Evolutionary conservation across 2,113 vertebrate genomes (phyloP).

Genomic region (Mugil cephalus): DNA sequence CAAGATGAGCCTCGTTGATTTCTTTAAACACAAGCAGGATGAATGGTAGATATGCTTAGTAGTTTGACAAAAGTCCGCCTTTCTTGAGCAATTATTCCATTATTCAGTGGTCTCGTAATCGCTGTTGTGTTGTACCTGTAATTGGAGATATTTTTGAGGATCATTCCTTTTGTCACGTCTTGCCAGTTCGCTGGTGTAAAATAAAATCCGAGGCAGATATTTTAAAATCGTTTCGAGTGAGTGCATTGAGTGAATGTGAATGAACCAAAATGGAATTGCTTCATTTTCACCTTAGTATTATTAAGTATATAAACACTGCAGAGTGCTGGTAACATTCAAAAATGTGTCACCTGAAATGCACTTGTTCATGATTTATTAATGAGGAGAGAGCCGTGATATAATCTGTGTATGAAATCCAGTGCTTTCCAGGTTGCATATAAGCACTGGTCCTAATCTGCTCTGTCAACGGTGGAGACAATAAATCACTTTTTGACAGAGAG

Average conservation of each 20-base stretch:
- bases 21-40: conserved; percentile 20
- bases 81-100: conserved; percentile 7
- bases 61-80: conserved; percentile 14
- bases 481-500: conserved; percentile 23
- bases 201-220: no score
- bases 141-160: conserved; percentile 39
- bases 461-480: conserved; percentile 30
- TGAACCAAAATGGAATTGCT: no score
- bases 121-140: not conserved
- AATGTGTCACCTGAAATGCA: not conserved
- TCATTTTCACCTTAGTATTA: no score
- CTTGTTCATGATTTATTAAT: conserved; percentile 14
- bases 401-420: not conserved
- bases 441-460: not conserved
- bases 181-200: conserved; percentile 3
- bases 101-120: conserved; percentile 6
- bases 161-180: conserved; percentile 41
- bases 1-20: conserved; percentile 20
- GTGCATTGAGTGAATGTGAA: no score
- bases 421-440: not conserved
- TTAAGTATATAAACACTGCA: no score
- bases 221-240: no score
- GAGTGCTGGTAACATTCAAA: no score
- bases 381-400: not conserved
- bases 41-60: conserved; percentile 1